Conservation (phyloP, 2,797 vertebrate species). For the Gouania willdenowi region DNA sequence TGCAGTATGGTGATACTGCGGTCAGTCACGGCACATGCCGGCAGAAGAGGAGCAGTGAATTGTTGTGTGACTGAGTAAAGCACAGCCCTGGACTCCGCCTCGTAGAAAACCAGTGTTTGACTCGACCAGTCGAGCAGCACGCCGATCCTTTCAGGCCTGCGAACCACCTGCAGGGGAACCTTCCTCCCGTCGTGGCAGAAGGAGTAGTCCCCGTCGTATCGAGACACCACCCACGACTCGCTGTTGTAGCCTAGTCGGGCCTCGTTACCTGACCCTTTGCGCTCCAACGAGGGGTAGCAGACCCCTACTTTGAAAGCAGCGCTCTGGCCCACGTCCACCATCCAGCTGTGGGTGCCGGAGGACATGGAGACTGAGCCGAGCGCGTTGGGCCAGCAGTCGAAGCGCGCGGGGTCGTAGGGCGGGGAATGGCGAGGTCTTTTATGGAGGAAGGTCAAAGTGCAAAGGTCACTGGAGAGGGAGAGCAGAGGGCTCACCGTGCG, state of each 20-base stretch:
- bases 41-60: constrained; percentile 78
- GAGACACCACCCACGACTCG: constrained; percentile 88
- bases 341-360: constrained; percentile 82
- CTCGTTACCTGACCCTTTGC: constrained; percentile 81
- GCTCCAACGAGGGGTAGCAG: constrained; percentile 81
- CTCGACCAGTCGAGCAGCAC: constrained; percentile 84
- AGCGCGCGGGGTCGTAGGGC: constrained; percentile 77
- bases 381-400: constrained; percentile 90
- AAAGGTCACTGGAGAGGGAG: constrained; percentile 77
- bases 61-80: constrained; percentile 67
- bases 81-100: constrained; percentile 74
- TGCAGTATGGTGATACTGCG: constrained; percentile 77
- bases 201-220: constrained; percentile 83
- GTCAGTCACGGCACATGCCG: constrained; percentile 85
- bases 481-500: constrained; percentile 84
- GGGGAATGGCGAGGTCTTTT: constrained; percentile 74
- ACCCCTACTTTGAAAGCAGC: constrained; percentile 91
- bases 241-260: constrained; percentile 84
- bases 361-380: constrained; percentile 76
- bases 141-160: constrained; percentile 74
- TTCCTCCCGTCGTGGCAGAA: constrained; percentile 80
- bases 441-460: constrained; percentile 80
- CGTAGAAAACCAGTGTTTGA: constrained; percentile 85
- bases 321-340: constrained; percentile 81
- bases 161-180: constrained; percentile 68